Percentiles rank a stretch among this genome's conserved stretches.
Evolutionary conservation across 2,113 vertebrate genomes (phyloP).

Genomic region (Spheniscus mendiculus): DNA sequence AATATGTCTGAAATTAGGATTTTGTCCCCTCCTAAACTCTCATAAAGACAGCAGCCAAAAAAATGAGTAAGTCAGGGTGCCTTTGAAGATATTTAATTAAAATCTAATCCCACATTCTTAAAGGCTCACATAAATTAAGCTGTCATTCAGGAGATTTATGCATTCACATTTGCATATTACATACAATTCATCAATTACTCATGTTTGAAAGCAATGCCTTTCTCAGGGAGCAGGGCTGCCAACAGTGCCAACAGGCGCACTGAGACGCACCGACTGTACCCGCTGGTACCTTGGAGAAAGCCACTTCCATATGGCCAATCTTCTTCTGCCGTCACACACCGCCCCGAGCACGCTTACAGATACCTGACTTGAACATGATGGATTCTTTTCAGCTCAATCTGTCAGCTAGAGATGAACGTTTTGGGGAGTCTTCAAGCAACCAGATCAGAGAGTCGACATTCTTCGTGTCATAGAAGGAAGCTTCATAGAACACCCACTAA

Average conservation of each 20-base stretch:
- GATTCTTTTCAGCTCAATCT: not conserved
- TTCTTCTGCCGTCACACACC: not conserved
- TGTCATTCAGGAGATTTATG: conserved; percentile 92
- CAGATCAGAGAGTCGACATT: not conserved
- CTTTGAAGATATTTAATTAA: conserved; percentile 93
- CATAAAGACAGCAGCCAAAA: conserved; percentile 70
- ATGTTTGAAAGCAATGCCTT: conserved; percentile 82
- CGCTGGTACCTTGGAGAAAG: conserved; percentile 68
- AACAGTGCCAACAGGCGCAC: conserved; percentile 65
- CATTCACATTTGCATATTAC: conserved; percentile 85
- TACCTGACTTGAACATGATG: not conserved
- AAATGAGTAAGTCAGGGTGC: conserved; percentile 82
- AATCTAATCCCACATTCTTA: conserved; percentile 91
- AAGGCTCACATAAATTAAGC: conserved; percentile 89
- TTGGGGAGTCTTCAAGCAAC: not conserved
- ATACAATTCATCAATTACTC: conserved; percentile 88
- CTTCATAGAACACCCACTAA: not conserved
- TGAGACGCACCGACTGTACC: conserved; percentile 23
- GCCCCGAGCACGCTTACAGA: not conserved
- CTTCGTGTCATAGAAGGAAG: not conserved
- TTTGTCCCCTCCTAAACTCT: conserved; percentile 31
- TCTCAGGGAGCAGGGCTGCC: conserved; percentile 74
- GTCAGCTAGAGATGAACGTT: not conserved
- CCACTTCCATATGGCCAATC: conserved; percentile 73
- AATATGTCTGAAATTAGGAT: conserved; percentile 17